A percentile compares a stretch with the other conserved stretches of the same genome.
Conservation (phyloP, 2,797 vertebrate species). For the Sebastes melanostomus region DNA sequence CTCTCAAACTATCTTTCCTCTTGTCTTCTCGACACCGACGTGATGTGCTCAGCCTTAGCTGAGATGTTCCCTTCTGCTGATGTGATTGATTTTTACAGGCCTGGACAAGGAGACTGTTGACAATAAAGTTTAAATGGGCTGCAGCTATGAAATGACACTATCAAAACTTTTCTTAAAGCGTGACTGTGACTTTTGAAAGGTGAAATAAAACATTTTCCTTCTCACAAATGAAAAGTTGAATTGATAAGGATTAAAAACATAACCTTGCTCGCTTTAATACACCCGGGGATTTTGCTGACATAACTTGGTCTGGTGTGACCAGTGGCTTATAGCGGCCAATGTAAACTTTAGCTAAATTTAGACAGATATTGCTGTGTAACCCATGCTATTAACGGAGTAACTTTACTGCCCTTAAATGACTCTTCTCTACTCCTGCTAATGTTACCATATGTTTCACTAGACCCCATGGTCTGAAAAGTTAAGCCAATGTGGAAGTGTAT, state of each 20-base stretch:
- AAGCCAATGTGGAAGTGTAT: too few species aligned
- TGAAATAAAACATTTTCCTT: not conserved
- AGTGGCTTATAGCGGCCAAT: not conserved
- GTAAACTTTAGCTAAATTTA: not conserved
- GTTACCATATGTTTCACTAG: not conserved
- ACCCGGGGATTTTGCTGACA: not conserved
- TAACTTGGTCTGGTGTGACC: not conserved
- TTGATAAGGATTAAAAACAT: not conserved
- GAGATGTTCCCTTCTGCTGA: not conserved
- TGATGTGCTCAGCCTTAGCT: not conserved
- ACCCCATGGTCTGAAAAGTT: too few species aligned
- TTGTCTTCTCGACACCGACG: not conserved
- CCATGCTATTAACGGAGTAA: accelerated
- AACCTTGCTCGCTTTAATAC: not conserved
- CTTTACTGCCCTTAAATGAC: not conserved
- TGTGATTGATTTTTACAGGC: not conserved
- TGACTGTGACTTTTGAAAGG: not conserved
- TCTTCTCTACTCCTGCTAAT: not conserved
- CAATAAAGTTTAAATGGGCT: not conserved
- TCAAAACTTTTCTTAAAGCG: not conserved
- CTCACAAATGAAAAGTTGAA: not conserved
- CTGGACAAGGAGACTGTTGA: not conserved
- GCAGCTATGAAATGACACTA: not conserved
- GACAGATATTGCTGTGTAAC: not conserved
- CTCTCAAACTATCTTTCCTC: slow-evolving; percentile 3